Evolutionary conservation across 2,797 vertebrate species (phyloP).

Genomic region (Micropoecilia bifurca): DNA sequence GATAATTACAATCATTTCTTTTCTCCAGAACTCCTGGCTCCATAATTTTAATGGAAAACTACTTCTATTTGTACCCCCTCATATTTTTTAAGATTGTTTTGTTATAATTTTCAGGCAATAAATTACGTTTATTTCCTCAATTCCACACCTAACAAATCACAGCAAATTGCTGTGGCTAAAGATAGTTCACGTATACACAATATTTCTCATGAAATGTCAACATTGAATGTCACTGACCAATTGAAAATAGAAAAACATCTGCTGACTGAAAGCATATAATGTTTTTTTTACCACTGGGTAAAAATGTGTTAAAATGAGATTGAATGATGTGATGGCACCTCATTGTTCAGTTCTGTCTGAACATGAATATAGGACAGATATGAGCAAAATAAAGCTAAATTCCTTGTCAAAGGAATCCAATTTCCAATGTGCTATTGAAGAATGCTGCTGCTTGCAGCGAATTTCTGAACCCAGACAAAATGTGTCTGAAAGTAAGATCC

Average conservation of each 20-base stretch:
- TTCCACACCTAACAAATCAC: neutral
- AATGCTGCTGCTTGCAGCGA: conserved; percentile 39
- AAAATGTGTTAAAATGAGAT: neutral
- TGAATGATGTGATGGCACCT: neutral
- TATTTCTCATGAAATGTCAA: neutral
- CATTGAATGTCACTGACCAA: neutral
- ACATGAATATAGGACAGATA: neutral
- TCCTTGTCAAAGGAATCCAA: neutral
- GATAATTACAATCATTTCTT: neutral
- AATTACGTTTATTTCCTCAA: neutral
- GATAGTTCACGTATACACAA: neutral
- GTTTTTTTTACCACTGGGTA: no score
- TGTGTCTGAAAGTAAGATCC: conserved; percentile 4
- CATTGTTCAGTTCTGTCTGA: neutral
- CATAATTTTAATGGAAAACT: neutral
- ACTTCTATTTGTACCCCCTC: neutral
- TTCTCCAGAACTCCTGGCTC: neutral
- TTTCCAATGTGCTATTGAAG: conserved; percentile 25
- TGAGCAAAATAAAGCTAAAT: neutral
- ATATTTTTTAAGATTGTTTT: neutral
- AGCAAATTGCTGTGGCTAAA: neutral
- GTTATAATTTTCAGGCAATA: neutral
- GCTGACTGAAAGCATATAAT: neutral
- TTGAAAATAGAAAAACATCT: neutral
- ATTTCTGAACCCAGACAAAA: neutral